Evolutionary conservation across 2,113 vertebrate genomes (phyloP), one percentile per base, ranked within the genome.

Genomic region (Mionectes macconnelli): DNA sequence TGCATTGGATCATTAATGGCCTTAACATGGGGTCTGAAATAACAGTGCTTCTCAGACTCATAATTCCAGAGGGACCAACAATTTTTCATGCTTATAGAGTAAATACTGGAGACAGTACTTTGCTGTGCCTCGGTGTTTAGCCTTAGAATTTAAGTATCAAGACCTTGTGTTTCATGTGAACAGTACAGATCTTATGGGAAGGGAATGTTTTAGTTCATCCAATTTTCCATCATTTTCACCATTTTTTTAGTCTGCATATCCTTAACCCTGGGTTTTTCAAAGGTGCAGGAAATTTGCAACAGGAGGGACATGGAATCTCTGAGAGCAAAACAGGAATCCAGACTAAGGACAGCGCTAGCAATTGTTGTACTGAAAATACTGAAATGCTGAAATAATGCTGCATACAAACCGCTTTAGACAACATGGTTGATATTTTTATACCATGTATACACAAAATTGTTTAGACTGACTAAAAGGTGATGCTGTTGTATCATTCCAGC

Each of bases 1-100:
- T 82, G 49, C 27, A 64, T 21, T 78, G 63, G 81, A 93, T 94
- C 62, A 44, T 78, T 87, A 91, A 79, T 87, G 40, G 49, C 45
- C 73, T 89, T 78, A 94, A 79, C 69, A 78, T 91, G 52, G 75
- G 73, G 80, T 81, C 89, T 96, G 84, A 96, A 95, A 89, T 68
- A 94, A 81, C 80, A 84, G 8, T 52, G 47, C 18, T 73, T 64
- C 44, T 73, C 73, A 89, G 89, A 75, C 42, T 89, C 17, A 7
- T 84, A 89, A 89, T 91, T 73, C 73, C 69, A 87, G 44, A 45
- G 66, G 35, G 40, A 72, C 44, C 31, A 74, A 63, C 63, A 89
- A 27, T 89, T 44, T 86, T 94, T 94, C 91, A 80, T 86, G 27
- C 42, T 92, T 77, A 56, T 21, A 23, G 18, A 86, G 28, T 77